phyloP scores from a whole-genome alignment of 2,888 invertebrate species.

The Harmothoe impar region DNA sequence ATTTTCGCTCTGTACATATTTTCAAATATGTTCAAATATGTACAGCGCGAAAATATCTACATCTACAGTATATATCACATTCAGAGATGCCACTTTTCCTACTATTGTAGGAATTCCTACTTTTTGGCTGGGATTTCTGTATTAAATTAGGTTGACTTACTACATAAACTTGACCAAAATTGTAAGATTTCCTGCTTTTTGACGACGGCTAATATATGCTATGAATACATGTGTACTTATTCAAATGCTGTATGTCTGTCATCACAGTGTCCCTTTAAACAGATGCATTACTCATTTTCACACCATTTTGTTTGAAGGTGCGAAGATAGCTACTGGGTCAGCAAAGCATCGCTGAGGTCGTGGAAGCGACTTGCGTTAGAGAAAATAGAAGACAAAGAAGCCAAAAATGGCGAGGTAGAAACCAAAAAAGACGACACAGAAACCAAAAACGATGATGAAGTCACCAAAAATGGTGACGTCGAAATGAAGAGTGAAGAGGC shows the following conservation, averaged over 20 bases:
- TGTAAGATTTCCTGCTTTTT: too few species aligned
- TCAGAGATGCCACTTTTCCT: neutral
- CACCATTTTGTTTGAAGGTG: neutral
- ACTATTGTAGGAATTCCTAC: neutral
- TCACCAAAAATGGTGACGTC: neutral
- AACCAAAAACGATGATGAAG: neutral
- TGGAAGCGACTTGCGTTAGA: slow-evolving; percentile 85
- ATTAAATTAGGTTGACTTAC: too few species aligned
- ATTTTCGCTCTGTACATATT: too few species aligned
- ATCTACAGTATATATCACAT: too few species aligned
- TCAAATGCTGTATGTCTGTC: too few species aligned
- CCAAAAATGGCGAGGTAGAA: neutral
- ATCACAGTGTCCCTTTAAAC: too few species aligned
- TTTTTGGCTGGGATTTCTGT: too few species aligned
- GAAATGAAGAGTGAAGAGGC: neutral
- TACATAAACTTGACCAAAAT: neutral
- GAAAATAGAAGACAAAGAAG: slow-evolving; percentile 60
- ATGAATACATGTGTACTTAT: too few species aligned
- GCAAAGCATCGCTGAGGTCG: slow-evolving; percentile 85
- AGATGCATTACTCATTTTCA: too few species aligned
- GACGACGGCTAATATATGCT: too few species aligned
- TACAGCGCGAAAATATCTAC: too few species aligned
- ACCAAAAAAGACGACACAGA: neutral
- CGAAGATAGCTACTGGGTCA: slow-evolving; percentile 84
- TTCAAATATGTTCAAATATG: too few species aligned